Conservation (phyloP, 2,888 invertebrate genomes). For the Lacanobia wlatinum region DNA sequence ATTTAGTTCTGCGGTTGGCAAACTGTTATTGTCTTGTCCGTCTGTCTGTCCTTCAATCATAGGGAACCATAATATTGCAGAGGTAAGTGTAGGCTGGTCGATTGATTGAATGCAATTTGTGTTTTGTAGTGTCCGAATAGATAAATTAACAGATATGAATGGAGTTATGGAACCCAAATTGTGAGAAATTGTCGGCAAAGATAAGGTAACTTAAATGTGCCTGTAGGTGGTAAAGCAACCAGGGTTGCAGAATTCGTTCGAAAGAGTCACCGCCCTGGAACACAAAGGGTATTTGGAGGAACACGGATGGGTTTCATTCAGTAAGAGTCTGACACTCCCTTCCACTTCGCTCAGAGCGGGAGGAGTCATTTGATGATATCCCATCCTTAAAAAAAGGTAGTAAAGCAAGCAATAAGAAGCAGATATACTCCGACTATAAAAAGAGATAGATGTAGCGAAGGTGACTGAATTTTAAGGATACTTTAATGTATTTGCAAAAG, state of each 20-base stretch:
- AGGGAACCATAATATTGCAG: background rate
- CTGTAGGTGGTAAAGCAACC: background rate
- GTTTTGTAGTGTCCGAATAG: background rate
- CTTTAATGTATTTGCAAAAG: background rate
- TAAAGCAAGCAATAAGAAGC: background rate
- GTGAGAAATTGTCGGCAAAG: background rate
- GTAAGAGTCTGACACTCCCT: no score
- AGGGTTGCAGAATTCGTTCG: no score
- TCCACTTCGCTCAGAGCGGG: no score
- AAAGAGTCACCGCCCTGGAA: no score
- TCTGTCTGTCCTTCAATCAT: constrained; percentile 4
- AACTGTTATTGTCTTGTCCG: constrained; percentile 20
- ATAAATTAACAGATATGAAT: background rate
- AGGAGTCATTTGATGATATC: no score
- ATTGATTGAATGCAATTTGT: background rate
- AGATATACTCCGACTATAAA: background rate
- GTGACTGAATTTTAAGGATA: background rate
- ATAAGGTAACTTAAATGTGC: background rate
- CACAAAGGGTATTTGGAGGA: no score
- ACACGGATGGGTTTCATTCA: no score
- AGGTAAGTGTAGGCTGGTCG: background rate
- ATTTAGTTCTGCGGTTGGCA: constrained; percentile 36
- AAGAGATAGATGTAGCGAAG: background rate
- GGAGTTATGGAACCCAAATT: background rate
- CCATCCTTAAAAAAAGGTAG: no score